These are phyloP conservation scores for Venturia canescens DNA, from an alignment of 1,140 invertebrate species.

Conservation along the genomic window DNA sequence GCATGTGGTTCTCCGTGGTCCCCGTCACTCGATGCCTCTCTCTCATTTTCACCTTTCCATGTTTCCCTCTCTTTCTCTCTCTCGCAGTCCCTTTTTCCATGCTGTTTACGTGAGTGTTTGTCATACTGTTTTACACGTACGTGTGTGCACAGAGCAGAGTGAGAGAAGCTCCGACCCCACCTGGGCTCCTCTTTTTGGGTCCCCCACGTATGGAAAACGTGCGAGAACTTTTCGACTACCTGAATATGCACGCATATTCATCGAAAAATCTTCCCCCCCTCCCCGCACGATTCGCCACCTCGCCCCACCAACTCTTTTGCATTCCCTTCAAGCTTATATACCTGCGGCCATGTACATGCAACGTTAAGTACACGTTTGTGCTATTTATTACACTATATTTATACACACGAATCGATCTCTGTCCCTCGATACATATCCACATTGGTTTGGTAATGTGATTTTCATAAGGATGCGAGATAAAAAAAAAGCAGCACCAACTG, in stretches of 20 bases:
- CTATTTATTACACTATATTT: not conserved
- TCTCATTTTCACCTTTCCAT: constrained; percentile 6
- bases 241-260: constrained; percentile 50
- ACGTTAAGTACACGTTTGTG: too few species aligned
- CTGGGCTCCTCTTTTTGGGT: constrained; percentile 65
- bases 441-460: constrained; percentile 73
- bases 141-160: constrained; percentile 39
- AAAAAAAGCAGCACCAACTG: constrained; percentile 47
- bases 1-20: constrained; percentile 62
- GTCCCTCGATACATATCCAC: constrained; percentile 37
- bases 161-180: constrained; percentile 61
- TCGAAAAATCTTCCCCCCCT: not conserved
- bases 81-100: constrained; percentile 24
- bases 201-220: constrained; percentile 61
- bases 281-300: not conserved
- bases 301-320: not conserved
- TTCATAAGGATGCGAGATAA: constrained; percentile 62
- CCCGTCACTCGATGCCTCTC: constrained; percentile 15
- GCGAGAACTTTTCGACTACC: constrained; percentile 59
- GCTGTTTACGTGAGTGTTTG: constrained; percentile 41
- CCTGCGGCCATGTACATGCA: not conserved
- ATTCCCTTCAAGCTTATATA: not conserved
- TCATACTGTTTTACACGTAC: constrained; percentile 52
- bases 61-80: not conserved
- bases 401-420: not conserved